Conservation (phyloP, 1,140 invertebrate genomes). For the Homarus americanus region DNA sequence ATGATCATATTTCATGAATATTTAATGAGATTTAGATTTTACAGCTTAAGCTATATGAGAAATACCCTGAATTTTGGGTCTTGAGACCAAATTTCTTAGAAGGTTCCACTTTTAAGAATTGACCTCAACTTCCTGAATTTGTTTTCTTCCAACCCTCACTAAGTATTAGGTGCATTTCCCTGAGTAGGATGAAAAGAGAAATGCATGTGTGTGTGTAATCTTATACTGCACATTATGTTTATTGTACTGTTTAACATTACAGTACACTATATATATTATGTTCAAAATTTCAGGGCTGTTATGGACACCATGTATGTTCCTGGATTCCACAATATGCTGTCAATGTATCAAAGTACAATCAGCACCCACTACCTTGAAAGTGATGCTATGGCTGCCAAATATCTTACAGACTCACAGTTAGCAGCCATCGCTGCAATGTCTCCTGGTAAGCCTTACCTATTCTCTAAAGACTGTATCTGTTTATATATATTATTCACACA, state of each 20-base stretch:
- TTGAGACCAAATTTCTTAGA: too few species aligned
- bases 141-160: too few species aligned
- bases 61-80: too few species aligned
- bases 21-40: too few species aligned
- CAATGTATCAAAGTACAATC: conserved; percentile 46
- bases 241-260: background rate
- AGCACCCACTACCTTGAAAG: background rate
- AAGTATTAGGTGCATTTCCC: background rate
- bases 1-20: too few species aligned
- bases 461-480: too few species aligned
- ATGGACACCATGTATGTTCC: conserved; percentile 51
- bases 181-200: background rate
- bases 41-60: too few species aligned
- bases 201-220: background rate
- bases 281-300: conserved; percentile 21
- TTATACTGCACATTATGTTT: background rate
- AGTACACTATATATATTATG: too few species aligned
- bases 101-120: too few species aligned
- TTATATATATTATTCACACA: too few species aligned
- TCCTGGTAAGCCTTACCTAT: conserved; percentile 37
- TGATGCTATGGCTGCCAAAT: conserved; percentile 52
- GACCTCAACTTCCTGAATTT: too few species aligned
- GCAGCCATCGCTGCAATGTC: conserved; percentile 55
- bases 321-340: conserved; percentile 51
- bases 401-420: conserved; percentile 51